phyloP scores from a whole-genome alignment of 2,113 vertebrate genomes.

The Melospiza melodia region DNA sequence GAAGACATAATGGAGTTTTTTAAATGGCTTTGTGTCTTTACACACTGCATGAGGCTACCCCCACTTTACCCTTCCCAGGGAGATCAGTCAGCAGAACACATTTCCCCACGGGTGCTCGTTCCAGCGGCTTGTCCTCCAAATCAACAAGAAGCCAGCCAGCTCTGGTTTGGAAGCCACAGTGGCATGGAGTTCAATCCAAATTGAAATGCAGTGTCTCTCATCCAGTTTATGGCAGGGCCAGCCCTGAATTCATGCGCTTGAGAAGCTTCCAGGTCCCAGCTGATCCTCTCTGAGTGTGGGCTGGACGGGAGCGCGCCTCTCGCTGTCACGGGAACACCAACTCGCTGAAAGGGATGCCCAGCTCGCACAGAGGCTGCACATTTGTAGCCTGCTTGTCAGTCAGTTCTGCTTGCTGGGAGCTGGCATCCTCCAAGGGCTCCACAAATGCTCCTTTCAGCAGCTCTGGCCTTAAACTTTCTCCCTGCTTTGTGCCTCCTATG shows the following conservation, averaged over 20 bases:
- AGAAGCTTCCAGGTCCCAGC: neutral
- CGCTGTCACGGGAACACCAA: neutral
- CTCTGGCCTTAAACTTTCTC: neutral
- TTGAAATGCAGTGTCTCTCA: neutral
- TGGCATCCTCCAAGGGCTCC: neutral
- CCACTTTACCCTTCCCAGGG: neutral
- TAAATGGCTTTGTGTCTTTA: neutral
- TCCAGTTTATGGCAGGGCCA: neutral
- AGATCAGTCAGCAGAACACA: neutral
- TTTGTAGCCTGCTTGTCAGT: neutral
- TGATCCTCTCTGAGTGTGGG: neutral
- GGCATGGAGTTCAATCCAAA: neutral
- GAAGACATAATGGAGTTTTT: fast-evolving
- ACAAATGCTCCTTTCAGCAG: neutral
- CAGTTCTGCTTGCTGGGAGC: neutral
- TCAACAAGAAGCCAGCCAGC: neutral
- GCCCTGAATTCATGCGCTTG: neutral
- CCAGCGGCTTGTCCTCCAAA: neutral
- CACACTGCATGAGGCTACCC: neutral
- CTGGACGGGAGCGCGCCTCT: neutral
- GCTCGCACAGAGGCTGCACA: neutral
- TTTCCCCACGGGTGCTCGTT: neutral
- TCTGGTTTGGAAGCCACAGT: neutral
- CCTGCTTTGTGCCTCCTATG: neutral
- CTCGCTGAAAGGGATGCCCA: neutral